Evolutionary conservation across 2,113 vertebrate genomes (phyloP), one percentile per base, ranked within the genome.

Genomic region (Etheostoma cragini): DNA sequence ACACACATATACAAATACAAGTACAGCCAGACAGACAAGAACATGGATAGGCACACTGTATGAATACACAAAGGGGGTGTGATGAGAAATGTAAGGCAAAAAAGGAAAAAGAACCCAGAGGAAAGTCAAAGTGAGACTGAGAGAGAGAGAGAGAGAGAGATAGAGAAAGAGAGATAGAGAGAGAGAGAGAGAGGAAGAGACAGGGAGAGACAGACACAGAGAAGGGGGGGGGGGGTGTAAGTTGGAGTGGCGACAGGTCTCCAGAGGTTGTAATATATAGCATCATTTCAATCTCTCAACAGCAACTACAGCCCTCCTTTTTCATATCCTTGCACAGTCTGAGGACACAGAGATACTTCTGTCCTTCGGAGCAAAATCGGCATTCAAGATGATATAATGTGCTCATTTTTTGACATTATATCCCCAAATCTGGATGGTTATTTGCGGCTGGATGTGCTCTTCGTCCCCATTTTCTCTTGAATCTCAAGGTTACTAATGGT

Each of bases 231-330:
- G 73, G 78, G 83, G 76, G 70, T 75, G 76, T 81, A 82, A 83
- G 86, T 80, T 53, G 76, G 69, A 85, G 88, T 87, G 90, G 64
- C 62, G 88, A 90, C 89, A 91, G 88, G 90, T 89, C 93, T 94
- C 92, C 78, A 61, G 91, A 92, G 91, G 90, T 90, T 92, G 88
- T 89, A 92, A 93, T 92, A 91, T 92, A 93, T 92, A 92, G 88
- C 92, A 88, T 89, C 69, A 74, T 94, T 93, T 93, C 91, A 93
- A 89, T 94, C 90, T 92, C 88, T 92, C 93, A 94, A 91, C 90
- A 94, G 92, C 91, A 94, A 90, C 92, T 93, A 91, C 88, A 88
- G 90, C 88, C 81, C 76, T 93, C 81, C 82, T 89, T 90, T 89
- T 88, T 93, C 87, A 91, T 84, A 89, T 91, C 91, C 88, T 78